A percentile compares a stretch with the other conserved stretches of the same genome.
Conservation (phyloP, 2,113 vertebrate species). For the Microcebus tavaratra region DNA sequence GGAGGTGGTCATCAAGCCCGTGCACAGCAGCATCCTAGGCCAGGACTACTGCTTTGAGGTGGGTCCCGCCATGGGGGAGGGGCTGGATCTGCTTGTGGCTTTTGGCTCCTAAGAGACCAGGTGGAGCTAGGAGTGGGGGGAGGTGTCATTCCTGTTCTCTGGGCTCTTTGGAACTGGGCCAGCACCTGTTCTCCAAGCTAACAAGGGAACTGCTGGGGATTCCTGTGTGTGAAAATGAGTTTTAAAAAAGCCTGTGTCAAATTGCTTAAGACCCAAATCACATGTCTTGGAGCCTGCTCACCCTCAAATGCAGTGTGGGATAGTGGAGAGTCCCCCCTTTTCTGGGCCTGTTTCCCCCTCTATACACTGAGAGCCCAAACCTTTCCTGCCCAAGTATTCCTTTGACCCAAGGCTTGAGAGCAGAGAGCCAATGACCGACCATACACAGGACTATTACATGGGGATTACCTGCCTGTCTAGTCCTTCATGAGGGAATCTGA, state of each 20-base stretch:
- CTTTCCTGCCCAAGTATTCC: background rate
- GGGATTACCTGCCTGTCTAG: background rate
- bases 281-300: background rate
- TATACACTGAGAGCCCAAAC: background rate
- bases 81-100: background rate
- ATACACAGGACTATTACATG: background rate
- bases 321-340: background rate
- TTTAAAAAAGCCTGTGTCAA: background rate
- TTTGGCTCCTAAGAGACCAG: background rate
- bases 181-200: background rate
- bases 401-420: background rate
- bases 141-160: background rate
- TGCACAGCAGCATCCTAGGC: conserved; percentile 98
- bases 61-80: background rate
- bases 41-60: conserved; percentile 99
- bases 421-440: background rate
- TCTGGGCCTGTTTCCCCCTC: background rate
- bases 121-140: background rate
- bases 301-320: too few species aligned
- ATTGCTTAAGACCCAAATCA: background rate
- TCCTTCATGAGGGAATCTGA: background rate
- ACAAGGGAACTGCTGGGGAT: background rate
- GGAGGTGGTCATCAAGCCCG: conserved; percentile 96
- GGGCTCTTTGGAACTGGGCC: background rate
- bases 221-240: background rate